A percentile compares a stretch with the other conserved stretches of the same genome.
These are phyloP conservation scores for Macheiramphus alcinus DNA, from an alignment of 2,113 vertebrate species.

Conservation along the genomic window DNA sequence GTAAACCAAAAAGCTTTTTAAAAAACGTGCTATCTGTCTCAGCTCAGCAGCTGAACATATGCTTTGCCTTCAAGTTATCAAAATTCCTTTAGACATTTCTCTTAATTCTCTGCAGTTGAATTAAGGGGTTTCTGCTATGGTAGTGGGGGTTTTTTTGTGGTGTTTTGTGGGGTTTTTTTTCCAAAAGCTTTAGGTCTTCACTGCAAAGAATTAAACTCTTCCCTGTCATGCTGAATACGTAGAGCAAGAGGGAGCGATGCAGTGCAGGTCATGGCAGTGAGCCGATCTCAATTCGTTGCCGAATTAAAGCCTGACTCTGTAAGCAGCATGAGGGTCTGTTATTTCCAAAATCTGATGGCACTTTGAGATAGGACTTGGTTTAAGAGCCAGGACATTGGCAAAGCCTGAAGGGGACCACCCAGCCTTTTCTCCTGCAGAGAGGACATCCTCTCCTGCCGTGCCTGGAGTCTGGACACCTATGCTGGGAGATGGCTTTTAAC, in stretches of 20 bases:
- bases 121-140: background rate
- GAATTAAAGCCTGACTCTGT: background rate
- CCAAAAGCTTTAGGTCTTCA: background rate
- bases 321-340: background rate
- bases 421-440: background rate
- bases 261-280: background rate
- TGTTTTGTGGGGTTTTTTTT: background rate
- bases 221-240: background rate
- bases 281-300: background rate
- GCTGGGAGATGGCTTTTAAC: background rate
- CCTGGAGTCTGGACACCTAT: no score
- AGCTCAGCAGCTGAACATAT: background rate
- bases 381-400: background rate
- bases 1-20: background rate
- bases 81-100: background rate
- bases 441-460: background rate
- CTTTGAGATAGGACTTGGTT: background rate
- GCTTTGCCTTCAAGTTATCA: background rate
- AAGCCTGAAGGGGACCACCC: background rate
- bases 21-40: background rate
- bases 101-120: background rate
- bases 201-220: background rate
- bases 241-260: fast-evolving
- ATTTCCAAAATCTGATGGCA: background rate
- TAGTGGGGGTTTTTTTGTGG: background rate